A percentile compares a stretch with the other conserved stretches of the same genome.
These are phyloP conservation scores for silkworm (Bombyx mori) DNA, from an alignment of 1,140 invertebrate genomes.

Conservation along the genomic window DNA sequence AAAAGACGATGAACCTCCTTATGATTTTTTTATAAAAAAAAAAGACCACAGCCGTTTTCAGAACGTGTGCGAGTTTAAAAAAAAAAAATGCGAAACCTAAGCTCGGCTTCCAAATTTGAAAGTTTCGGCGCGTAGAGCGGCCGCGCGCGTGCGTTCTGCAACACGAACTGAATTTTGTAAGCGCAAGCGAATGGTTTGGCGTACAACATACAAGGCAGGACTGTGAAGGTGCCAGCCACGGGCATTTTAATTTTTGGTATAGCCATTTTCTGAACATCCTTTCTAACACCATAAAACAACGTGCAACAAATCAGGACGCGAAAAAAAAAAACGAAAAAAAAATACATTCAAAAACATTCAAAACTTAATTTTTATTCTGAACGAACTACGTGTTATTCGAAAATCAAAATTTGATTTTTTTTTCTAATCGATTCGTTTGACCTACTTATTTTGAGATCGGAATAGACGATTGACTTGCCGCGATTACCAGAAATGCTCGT, in stretches of 20 bases:
- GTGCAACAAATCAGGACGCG: no score
- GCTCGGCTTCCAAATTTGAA: conserved; percentile 41
- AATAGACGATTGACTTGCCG: conserved; percentile 7
- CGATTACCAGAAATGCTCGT: no score
- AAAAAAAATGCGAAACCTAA: conserved; percentile 7
- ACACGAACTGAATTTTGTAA: conserved; percentile 63
- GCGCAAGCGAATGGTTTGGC: conserved; percentile 51
- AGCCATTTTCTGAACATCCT: conserved; percentile 11
- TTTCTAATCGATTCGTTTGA: conserved; percentile 13
- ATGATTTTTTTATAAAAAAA: conserved; percentile 14
- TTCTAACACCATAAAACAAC: conserved; percentile 5
- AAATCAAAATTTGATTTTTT: conserved; percentile 1
- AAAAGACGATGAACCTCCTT: conserved; percentile 13
- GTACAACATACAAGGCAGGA: conserved; percentile 31
- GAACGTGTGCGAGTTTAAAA: conserved; percentile 6
- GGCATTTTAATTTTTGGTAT: conserved; percentile 21
- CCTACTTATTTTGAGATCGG: conserved; percentile 7
- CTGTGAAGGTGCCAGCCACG: conserved; percentile 52
- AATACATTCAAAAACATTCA: no score
- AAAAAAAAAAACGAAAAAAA: no score
- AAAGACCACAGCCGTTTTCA: conserved; percentile 8
- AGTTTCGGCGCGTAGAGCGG: conserved; percentile 54
- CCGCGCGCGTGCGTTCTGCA: conserved; percentile 59
- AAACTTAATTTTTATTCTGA: conserved; percentile 24
- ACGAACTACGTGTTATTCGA: conserved; percentile 1